Evolutionary conservation across 2,888 invertebrate species (phyloP).

Genomic region (Latrodectus hesperus): DNA sequence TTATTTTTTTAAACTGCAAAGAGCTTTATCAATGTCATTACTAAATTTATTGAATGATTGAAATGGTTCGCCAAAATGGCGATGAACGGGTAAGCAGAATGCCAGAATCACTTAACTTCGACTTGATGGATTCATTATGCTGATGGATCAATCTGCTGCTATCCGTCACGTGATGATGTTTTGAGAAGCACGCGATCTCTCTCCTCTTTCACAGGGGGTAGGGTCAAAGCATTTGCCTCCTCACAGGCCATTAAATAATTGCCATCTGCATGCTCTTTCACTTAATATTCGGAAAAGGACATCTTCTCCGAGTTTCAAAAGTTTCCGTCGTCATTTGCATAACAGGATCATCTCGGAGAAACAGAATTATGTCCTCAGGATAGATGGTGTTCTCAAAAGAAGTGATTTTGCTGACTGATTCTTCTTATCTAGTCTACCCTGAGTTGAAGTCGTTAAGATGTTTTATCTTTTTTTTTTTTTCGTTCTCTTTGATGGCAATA

Average conservation of each 20-base stretch:
- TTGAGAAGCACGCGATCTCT: conserved; percentile 32
- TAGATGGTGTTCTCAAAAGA: neutral
- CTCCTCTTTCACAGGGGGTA: neutral
- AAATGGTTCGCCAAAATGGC: neutral
- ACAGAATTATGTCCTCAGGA: neutral
- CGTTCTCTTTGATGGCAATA: too few relatives aligned
- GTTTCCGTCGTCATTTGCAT: conserved; percentile 34
- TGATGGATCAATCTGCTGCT: conserved; percentile 47
- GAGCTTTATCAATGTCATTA: neutral
- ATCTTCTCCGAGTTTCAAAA: neutral
- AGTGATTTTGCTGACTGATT: neutral
- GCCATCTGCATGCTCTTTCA: conserved; percentile 61
- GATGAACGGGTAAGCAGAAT: neutral
- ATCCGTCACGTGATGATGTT: conserved; percentile 38
- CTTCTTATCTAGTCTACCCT: too few relatives aligned
- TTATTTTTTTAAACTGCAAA: too few relatives aligned
- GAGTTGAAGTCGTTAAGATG: too few relatives aligned
- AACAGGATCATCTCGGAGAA: neutral
- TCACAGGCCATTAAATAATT: conserved; percentile 67
- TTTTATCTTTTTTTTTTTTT: too few relatives aligned
- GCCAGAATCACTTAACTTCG: conserved; percentile 33
- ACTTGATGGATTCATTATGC: conserved; percentile 65
- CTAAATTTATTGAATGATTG: neutral
- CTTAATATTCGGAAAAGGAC: conserved; percentile 37
- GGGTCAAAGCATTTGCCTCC: conserved; percentile 43